Evolutionary conservation across 1,140 invertebrate species (phyloP).

Genomic region (Papilio polyxenes): DNA sequence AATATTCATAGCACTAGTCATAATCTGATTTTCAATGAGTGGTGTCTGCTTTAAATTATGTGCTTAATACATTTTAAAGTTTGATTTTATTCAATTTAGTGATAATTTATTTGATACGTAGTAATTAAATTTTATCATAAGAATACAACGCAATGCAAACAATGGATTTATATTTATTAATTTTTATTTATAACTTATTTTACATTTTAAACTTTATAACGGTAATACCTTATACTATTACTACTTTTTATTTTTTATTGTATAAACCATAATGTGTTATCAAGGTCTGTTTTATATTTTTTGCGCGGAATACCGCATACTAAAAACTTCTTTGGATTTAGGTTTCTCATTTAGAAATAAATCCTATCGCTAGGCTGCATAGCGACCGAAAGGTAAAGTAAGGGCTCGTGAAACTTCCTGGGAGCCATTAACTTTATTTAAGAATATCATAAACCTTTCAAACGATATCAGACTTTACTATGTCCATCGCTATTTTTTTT

Average conservation of each 20-base stretch:
- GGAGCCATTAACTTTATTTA: constrained; percentile 37
- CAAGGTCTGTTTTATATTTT: background rate
- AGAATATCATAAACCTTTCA: constrained; percentile 35
- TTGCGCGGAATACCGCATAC: background rate
- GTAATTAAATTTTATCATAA: background rate
- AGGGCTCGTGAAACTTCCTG: constrained; percentile 34
- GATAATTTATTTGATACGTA: background rate
- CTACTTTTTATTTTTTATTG: too few species aligned
- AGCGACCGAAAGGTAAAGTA: constrained; percentile 24
- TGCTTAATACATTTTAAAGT: background rate
- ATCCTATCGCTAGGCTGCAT: constrained; percentile 11
- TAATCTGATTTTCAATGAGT: constrained; percentile 1
- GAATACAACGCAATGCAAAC: background rate
- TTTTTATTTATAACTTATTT: too few species aligned
- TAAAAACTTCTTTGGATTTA: background rate
- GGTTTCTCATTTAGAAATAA: constrained; percentile 22
- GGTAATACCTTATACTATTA: too few species aligned
- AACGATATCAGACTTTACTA: constrained; percentile 18
- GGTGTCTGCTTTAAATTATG: background rate
- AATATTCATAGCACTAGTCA: constrained; percentile 13
- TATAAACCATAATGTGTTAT: too few species aligned
- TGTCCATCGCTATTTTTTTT: background rate
- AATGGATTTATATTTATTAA: too few species aligned
- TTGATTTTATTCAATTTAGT: background rate
- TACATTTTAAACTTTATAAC: too few species aligned